phyloP scores from a whole-genome alignment of 2,888 invertebrate species.

The Pelosia muscerda region DNA sequence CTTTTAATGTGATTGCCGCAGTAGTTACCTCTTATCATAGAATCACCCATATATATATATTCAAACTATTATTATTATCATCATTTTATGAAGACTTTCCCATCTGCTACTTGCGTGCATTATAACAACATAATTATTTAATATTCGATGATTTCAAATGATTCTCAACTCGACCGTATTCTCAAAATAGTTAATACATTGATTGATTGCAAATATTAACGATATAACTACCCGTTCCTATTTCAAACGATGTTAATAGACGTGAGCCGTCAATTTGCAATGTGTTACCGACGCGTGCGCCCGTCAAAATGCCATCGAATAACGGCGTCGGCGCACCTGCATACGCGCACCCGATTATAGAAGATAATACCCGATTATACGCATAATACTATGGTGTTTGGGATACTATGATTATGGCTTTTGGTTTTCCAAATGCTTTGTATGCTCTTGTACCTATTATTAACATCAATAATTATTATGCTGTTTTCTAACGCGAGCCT shows the following conservation, averaged over 20 bases:
- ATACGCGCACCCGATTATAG: conserved; percentile 49
- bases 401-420: conserved; percentile 52
- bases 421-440: conserved; percentile 37
- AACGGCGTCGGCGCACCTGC: conserved; percentile 60
- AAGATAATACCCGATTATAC: conserved; percentile 49
- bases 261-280: conserved; percentile 69
- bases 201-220: conserved; percentile 21
- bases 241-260: conserved; percentile 40
- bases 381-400: conserved; percentile 54
- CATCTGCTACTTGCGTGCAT: no score
- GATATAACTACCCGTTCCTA: conserved; percentile 38
- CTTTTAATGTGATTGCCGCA: no score
- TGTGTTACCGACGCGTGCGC: conserved; percentile 53
- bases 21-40: no score
- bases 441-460: conserved; percentile 22
- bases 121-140: no score
- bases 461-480: conserved; percentile 11
- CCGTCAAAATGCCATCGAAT: conserved; percentile 57
- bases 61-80: no score
- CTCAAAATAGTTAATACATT: conserved; percentile 1
- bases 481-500: neutral
- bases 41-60: no score
- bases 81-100: no score
- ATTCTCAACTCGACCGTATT: neutral
- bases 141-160: no score